A percentile compares a stretch with the other conserved stretches of the same genome.
These are phyloP conservation scores for Danaus melanippus DNA, from an alignment of 1,140 invertebrate species.

Conservation along the genomic window DNA sequence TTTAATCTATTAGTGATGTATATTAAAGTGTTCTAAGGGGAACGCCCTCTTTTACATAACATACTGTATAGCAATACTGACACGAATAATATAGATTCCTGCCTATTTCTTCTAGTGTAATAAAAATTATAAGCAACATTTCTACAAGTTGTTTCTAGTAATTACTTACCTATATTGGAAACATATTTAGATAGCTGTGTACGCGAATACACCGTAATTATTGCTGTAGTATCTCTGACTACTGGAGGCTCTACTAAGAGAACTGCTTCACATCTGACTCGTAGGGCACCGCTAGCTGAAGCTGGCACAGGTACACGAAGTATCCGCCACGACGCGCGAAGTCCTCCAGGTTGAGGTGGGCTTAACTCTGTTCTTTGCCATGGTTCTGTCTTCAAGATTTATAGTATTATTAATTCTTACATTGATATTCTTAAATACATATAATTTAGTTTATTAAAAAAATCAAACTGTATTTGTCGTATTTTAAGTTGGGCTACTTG, in stretches of 20 bases:
- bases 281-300: slow-evolving; percentile 44
- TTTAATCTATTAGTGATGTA: too few species aligned
- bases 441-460: too few species aligned
- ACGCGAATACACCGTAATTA: slow-evolving; percentile 51
- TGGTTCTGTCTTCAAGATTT: slow-evolving; percentile 38
- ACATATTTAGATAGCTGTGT: slow-evolving; percentile 60
- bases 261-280: slow-evolving; percentile 52
- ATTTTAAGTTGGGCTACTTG: too few species aligned
- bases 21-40: too few species aligned
- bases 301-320: slow-evolving; percentile 42
- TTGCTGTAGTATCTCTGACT: slow-evolving; percentile 35
- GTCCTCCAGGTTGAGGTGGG: slow-evolving; percentile 36
- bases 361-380: slow-evolving; percentile 55
- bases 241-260: slow-evolving; percentile 53
- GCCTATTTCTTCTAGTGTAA: too few species aligned
- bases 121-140: too few species aligned
- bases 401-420: slow-evolving; percentile 8
- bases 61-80: too few species aligned
- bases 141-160: too few species aligned
- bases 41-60: too few species aligned
- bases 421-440: too few species aligned
- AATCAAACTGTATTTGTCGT: too few species aligned
- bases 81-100: too few species aligned
- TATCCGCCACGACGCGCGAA: slow-evolving; percentile 53
- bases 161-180: slow-evolving; percentile 48